Evolutionary conservation across 2,888 invertebrate species (phyloP).

Genomic region (Sphecodes monilicornis): DNA sequence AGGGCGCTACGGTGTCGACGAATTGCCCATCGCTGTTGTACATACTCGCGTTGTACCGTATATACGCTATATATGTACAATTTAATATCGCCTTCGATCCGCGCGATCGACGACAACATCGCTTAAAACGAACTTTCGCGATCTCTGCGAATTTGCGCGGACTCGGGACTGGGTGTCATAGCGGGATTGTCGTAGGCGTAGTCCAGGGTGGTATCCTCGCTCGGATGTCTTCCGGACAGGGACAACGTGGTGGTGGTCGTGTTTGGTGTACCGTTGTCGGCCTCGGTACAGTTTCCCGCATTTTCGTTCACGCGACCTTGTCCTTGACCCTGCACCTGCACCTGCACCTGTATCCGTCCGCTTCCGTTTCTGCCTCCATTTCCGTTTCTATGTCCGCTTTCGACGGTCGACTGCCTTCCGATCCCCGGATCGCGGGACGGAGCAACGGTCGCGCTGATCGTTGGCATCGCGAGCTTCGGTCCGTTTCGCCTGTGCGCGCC

Average conservation of each 20-base stretch:
- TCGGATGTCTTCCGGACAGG: conserved; percentile 90
- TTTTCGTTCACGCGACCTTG: conserved; percentile 38
- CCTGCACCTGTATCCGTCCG: conserved; percentile 85
- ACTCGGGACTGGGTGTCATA: conserved; percentile 88
- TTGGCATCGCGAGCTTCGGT: conserved; percentile 79
- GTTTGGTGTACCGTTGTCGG: conserved; percentile 87
- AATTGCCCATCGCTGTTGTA: too few relatives aligned
- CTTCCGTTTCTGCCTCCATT: conserved; percentile 69
- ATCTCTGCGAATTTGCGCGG: conserved; percentile 75
- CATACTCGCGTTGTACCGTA: conserved; percentile 20
- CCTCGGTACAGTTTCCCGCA: conserved; percentile 80
- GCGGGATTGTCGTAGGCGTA: conserved; percentile 93
- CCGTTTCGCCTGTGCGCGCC: conserved; percentile 71
- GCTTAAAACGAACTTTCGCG: conserved; percentile 80
- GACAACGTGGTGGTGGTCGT: conserved; percentile 88
- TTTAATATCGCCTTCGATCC: conserved; percentile 74
- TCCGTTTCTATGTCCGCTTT: conserved; percentile 77
- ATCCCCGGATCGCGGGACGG: conserved; percentile 55
- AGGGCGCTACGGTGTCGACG: too few relatives aligned
- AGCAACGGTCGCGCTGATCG: conserved; percentile 77
- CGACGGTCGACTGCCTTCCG: conserved; percentile 81
- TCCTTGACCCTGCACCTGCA: conserved; percentile 84
- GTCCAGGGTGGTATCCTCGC: conserved; percentile 91
- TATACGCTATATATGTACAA: conserved; percentile 38
- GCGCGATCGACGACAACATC: conserved; percentile 52